Conservation (phyloP, 2,113 vertebrate genomes). For the Nothocercus julius region DNA sequence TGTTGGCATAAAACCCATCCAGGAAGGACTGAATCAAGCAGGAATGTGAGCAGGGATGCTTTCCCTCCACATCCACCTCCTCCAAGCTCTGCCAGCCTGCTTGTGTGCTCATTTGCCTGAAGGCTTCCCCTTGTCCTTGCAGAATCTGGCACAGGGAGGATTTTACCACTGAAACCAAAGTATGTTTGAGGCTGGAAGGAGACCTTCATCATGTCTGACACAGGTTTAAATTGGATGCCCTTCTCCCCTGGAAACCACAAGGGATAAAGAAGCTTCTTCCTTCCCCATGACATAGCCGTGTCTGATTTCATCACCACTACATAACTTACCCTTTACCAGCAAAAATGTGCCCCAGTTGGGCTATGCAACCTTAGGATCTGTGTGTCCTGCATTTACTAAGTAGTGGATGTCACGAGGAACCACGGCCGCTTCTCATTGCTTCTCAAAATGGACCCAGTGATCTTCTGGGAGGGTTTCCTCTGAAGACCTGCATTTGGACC, state of each 20-base stretch:
- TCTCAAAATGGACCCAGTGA: neutral
- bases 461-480: too few relatives aligned
- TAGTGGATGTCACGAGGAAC: neutral
- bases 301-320: neutral
- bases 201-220: neutral
- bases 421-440: neutral
- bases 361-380: neutral
- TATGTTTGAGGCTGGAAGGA: neutral
- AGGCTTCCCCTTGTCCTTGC: neutral
- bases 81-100: neutral
- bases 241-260: neutral
- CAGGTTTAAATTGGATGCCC: neutral
- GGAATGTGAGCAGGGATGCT: neutral
- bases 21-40: neutral
- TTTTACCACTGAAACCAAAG: neutral
- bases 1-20: neutral
- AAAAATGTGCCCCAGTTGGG: neutral
- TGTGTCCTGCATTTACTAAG: neutral
- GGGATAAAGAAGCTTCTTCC: neutral
- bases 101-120: neutral
- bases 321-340: neutral
- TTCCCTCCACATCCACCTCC: neutral
- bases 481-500: neutral
- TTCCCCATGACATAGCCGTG: neutral
- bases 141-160: neutral